phyloP scores from a whole-genome alignment of 2,797 vertebrate species.

The Podarcis siculus region DNA sequence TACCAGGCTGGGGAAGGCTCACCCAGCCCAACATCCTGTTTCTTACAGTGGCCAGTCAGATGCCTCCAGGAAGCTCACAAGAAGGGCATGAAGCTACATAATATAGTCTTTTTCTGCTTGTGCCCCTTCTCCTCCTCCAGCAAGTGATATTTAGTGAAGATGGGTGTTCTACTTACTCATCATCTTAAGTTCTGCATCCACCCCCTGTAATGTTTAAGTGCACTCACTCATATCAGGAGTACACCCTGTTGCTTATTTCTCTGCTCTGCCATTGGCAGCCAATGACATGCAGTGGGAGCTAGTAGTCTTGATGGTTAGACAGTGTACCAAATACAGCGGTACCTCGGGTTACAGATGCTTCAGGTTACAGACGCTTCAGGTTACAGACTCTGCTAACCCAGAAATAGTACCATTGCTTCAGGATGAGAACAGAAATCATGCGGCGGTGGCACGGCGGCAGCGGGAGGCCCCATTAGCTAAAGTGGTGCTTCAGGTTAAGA shows the following conservation, averaged over 20 bases:
- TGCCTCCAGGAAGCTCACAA: not conserved
- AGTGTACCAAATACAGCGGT: not conserved
- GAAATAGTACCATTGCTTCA: too few species aligned
- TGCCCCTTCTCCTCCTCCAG: too few species aligned
- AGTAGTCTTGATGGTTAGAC: not conserved
- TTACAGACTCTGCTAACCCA: too few species aligned
- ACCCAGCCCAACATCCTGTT: not conserved
- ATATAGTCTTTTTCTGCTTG: not conserved
- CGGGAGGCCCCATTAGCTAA: too few species aligned
- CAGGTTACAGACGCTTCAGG: too few species aligned
- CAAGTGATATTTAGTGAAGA: not conserved
- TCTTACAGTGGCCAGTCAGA: not conserved
- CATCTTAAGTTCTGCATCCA: not conserved
- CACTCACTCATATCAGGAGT: not conserved
- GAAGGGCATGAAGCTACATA: not conserved
- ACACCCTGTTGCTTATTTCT: not conserved
- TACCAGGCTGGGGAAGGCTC: not conserved
- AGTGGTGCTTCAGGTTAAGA: too few species aligned
- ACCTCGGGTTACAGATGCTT: too few species aligned
- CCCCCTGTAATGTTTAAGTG: not conserved
- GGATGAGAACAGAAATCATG: too few species aligned
- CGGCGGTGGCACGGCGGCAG: rapidly evolving
- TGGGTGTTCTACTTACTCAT: not conserved
- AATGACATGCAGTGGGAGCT: not conserved
- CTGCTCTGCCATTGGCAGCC: not conserved